A percentile compares a stretch with the other conserved stretches of the same genome.
These are phyloP conservation scores for Timema cristinae DNA, from an alignment of 2,888 invertebrate species.

Conservation along the genomic window DNA sequence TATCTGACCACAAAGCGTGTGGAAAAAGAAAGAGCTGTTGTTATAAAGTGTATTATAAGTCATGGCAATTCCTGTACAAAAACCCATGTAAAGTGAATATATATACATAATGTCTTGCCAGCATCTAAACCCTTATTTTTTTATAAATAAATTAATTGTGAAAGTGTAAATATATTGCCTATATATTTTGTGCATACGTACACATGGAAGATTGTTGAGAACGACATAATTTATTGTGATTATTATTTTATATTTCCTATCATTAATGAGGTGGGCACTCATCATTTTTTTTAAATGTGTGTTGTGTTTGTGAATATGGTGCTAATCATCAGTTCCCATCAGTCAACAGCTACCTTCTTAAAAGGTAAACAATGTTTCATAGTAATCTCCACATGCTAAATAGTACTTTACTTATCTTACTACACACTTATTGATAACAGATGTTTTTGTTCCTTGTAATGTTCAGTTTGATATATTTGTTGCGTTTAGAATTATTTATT, in stretches of 20 bases:
- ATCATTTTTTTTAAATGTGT: slow-evolving; percentile 17
- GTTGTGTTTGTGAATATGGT: slow-evolving; percentile 31
- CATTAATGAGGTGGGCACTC: background rate
- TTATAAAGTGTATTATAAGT: no score
- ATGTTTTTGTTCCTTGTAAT: slow-evolving; percentile 4
- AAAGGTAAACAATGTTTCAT: slow-evolving; percentile 19
- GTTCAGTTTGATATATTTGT: background rate
- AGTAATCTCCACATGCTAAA: slow-evolving; percentile 4
- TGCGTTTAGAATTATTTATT: background rate
- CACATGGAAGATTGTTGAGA: no score
- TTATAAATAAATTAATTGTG: no score
- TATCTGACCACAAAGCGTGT: no score
- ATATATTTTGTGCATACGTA: no score
- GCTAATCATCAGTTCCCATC: slow-evolving; percentile 29
- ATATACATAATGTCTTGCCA: no score
- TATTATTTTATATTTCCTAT: slow-evolving; percentile 19
- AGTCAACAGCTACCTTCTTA: slow-evolving; percentile 17
- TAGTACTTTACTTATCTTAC: background rate
- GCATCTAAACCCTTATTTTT: no score
- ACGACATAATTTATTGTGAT: slow-evolving; percentile 16
- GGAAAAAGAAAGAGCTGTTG: no score
- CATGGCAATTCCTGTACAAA: no score
- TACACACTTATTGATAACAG: background rate
- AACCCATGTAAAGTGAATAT: no score
- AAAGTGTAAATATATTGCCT: no score